Evolutionary conservation across 2,797 vertebrate species (phyloP), one percentile per base, ranked within the genome.

Genomic region (Clarias laeviceps): DNA sequence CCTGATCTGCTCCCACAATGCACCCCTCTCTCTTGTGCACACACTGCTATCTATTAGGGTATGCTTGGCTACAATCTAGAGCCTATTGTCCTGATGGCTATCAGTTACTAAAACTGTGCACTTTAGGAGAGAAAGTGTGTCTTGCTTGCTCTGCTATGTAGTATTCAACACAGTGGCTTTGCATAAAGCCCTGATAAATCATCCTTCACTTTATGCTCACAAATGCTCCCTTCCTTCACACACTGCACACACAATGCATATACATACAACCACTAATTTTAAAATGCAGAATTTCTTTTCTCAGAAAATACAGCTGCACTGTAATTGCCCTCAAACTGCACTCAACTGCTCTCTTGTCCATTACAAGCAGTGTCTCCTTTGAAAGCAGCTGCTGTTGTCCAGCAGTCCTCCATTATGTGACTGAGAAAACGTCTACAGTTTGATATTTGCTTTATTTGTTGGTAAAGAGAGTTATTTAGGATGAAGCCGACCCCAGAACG

Each of bases 371-470:
- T 5, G 34, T 40, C 27, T 80, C 3, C 76, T 80, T 32, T 64
- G 6, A 82, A 85, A 24, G 45, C 62, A 77, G 73, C 74, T 80
- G 84, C 83, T 82, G 70, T 85, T 83, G 15, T 22, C 40, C 29
- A 70, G 27, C 37, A 73, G 20, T 66, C 24, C 37, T 54, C n/a
- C 40, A 50, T 70, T 82, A 69, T 59, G 54, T 57, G 37, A 50
- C 50, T 57, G 24, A 79, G 65, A 68, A 74, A 56, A 65, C 68
- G 54, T 80, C 7, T 50, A 54, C 62, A 61, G 1, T 62, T 57
- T 79, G 56, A 24, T 27, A 64, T 27, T 59, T 57, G 18, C 37
- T 70, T 57, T 80, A 54, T 27, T 62, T 79, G 76, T 62, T 34
- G 57, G 22, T 79, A 62, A 62, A 37, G 20, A 72, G 50, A 72